Conservation (phyloP, 92 coral and sea anemone species). For the Umimayanthus kanabou region DNA sequence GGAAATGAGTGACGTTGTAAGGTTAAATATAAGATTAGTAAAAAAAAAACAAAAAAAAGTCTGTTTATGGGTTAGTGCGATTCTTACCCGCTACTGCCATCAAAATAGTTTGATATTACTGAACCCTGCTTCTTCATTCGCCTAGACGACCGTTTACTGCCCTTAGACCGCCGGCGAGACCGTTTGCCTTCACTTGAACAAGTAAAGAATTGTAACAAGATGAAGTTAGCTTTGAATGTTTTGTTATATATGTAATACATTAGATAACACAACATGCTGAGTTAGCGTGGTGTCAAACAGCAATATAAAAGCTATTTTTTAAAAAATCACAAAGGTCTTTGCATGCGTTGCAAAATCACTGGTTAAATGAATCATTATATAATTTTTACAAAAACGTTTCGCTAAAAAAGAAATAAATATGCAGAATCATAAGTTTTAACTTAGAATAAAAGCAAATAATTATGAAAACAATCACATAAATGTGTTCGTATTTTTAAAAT, state of each 20-base stretch:
- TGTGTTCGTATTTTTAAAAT: too few species aligned
- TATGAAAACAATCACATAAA: too few species aligned
- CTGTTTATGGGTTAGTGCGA: background rate
- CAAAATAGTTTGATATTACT: conserved; percentile 73
- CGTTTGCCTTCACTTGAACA: conserved; percentile 57
- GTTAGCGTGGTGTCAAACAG: conserved; percentile 5
- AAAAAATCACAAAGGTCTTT: background rate
- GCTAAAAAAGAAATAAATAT: background rate
- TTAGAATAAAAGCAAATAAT: too few species aligned
- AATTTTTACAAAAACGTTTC: background rate
- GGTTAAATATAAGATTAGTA: background rate
- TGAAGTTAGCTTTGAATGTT: conserved; percentile 11
- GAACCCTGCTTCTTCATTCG: conserved; percentile 76
- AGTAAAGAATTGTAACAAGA: conserved; percentile 28
- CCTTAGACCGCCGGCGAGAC: conserved; percentile 64
- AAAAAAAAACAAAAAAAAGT: background rate
- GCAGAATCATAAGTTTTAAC: too few species aligned
- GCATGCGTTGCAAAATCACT: background rate
- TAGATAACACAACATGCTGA: background rate
- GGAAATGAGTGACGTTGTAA: background rate
- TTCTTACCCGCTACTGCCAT: conserved; percentile 58
- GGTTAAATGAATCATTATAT: background rate
- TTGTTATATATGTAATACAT: conserved; percentile 2
- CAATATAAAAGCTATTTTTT: background rate
- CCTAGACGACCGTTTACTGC: conserved; percentile 49